Base-by-base conservation (phyloP, 2,797 vertebrate genomes). In the Phylloscopus collybita region DNA sequence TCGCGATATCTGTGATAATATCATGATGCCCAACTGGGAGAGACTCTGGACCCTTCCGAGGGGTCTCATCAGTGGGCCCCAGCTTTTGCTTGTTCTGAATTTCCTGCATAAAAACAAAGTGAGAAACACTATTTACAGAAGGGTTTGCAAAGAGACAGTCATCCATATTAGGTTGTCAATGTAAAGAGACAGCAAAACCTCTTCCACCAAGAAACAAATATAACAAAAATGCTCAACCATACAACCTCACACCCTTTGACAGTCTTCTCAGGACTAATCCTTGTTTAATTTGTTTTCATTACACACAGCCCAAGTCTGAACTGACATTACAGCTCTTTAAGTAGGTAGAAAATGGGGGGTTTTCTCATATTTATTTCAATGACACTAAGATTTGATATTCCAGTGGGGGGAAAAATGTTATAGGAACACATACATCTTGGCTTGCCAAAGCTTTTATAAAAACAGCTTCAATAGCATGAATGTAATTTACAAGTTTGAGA, bases 41-140 rank as follows among this genome's bases (percentile, higher is more conserved):
- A 22, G 99, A 99, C 60, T 99, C 99, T 1, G 99, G 99, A 51
- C 99, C 99, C 29, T 98, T 98, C 79, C 99, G 98, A 18, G 99
- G 99, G 2, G 98, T 97, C 74, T 99, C 99, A 86, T 99, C 99
- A 19, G 98, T 98, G 5, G 98, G 98, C 10, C 99, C 99, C 36
- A 98, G 98, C 94, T 99, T 99, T 97, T 99, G 99, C 90, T 99
- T 99, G 92, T 99, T 99, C 97, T 99, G 99, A 97, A 99, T 99
- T 97, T 99, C 99, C 99, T 99, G 84, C 78, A 80, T 29, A 71
- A 84, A 91, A 85, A n/a, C 17, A 50, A 92, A 80, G 19, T 6
- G 11, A 78, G 16, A 92, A 88, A 50, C 29, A 47, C 6, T 66
- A 25, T 64, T 87, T 75, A 72, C 29, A 90, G 45, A 42, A 64